These are phyloP conservation scores for Drosophila varians DNA, from an alignment of 1,140 invertebrate species.

Conservation along the genomic window DNA sequence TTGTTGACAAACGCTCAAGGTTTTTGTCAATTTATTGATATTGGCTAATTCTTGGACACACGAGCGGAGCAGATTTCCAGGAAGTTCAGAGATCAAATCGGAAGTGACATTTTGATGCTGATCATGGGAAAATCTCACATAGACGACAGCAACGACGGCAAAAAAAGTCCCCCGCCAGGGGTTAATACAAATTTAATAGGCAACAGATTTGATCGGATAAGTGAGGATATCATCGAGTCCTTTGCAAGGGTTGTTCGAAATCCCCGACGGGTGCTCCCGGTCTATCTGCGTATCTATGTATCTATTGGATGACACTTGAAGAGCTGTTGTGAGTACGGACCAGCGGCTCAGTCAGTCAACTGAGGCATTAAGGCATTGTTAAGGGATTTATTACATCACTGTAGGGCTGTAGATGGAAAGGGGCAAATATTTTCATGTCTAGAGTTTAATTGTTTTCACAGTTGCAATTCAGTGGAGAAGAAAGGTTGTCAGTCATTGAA, in stretches of 20 bases:
- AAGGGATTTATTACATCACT: conserved; percentile 69
- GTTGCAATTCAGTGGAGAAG: conserved; percentile 58
- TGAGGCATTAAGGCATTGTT: conserved; percentile 64
- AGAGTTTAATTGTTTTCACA: conserved; percentile 78
- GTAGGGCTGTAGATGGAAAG: conserved; percentile 28
- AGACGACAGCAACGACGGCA: conserved; percentile 12
- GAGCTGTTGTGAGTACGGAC: conserved; percentile 17
- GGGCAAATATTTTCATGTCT: conserved; percentile 72
- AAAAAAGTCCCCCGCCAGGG: not conserved
- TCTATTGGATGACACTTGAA: conserved; percentile 63
- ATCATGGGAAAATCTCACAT: conserved; percentile 53
- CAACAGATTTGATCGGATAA: conserved; percentile 61
- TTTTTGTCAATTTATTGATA: conserved; percentile 40
- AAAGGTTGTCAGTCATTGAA: conserved; percentile 63
- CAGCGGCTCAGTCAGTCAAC: conserved; percentile 40
- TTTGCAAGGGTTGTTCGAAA: conserved; percentile 13
- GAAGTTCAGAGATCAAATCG: conserved; percentile 53
- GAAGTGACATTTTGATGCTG: conserved; percentile 53
- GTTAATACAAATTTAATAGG: conserved; percentile 60
- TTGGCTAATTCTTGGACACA: conserved; percentile 16
- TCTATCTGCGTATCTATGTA: conserved; percentile 37
- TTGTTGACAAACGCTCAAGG: conserved; percentile 59
- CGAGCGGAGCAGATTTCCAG: conserved; percentile 46
- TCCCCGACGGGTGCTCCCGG: not conserved
- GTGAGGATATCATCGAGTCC: conserved; percentile 46